Evolutionary conservation across 2,888 invertebrate species (phyloP), one percentile per base, ranked within the genome.

Genomic region (Nowickia ferox): DNA sequence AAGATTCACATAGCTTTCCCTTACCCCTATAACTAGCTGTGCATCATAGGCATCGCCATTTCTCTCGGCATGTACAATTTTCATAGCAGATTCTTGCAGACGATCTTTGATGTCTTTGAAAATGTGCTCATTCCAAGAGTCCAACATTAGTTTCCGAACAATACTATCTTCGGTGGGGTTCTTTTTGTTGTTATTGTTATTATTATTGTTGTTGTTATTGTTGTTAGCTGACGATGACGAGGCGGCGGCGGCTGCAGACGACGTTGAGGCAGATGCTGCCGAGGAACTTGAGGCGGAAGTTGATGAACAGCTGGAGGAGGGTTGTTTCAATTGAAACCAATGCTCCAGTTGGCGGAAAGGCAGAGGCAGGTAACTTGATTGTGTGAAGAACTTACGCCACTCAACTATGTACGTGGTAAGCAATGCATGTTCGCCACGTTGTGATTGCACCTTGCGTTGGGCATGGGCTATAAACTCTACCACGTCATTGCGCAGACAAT

Each of bases 1-100:
- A 83, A 99, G 94, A 93, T 99, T 98, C 13, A 99, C 99, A 94
- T 99, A 99, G 55, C 98, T 98, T 94, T 99, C 99, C 88, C 99
- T 94, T 57, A 99, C 99, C 78, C 99, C 99, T 91, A 99, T 98
- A 76, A 99, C 99, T 87, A 99, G 94, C 92, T 98, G 98, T 19
- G 98, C 97, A 93, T 99, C 99, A 93, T 99, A 99, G 5, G 98
- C 97, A 93, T 99, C 98, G 2, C 99, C 99, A 93, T 98, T 98
- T 87, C 99, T 95, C 93, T 99, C 99, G 2, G 98, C 96, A 92
- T 98, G 97, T 10, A 99, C 98, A 87, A 99, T 94, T 93, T 98
- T 97, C 98, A 99, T 99, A 3, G 99, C 99, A 89, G 98, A 98
- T 91, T 97, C 96, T 55, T 98, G 98, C 68, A 98, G 93, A 87